Evolutionary conservation across 2,888 invertebrate species (phyloP).

Genomic region (Amphipyra berbera): DNA sequence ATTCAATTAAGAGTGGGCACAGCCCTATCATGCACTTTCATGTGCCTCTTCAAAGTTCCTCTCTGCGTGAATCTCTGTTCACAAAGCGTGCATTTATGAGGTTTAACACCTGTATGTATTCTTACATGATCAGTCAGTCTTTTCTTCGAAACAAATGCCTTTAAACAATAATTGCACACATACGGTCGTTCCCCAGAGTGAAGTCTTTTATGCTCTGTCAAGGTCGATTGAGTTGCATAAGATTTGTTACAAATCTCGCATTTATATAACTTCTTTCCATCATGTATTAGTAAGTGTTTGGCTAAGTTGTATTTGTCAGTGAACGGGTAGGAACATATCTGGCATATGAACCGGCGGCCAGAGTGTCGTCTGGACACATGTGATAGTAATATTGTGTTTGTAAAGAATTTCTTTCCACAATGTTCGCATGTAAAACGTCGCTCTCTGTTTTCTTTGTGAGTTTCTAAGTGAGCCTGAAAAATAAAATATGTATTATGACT

Average conservation of each 20-base stretch:
- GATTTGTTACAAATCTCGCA: constrained; percentile 83
- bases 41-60: constrained; percentile 82
- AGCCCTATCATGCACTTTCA: constrained; percentile 80
- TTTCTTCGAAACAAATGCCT: constrained; percentile 79
- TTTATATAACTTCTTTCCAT: constrained; percentile 78
- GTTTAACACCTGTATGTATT: constrained; percentile 84
- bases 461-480: constrained; percentile 80
- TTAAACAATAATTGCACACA: constrained; percentile 75
- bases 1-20: constrained; percentile 22
- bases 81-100: constrained; percentile 80
- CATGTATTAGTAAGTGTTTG: constrained; percentile 81
- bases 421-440: constrained; percentile 78
- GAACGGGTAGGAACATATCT: constrained; percentile 80
- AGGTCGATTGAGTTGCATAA: constrained; percentile 72
- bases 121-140: constrained; percentile 79
- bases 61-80: constrained; percentile 82
- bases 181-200: constrained; percentile 84
- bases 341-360: constrained; percentile 79
- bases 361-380: constrained; percentile 78
- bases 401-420: constrained; percentile 84
- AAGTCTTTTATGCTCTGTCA: constrained; percentile 81
- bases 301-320: constrained; percentile 81
- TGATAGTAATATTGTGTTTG: constrained; percentile 72
- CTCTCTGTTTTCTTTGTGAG: constrained; percentile 80
- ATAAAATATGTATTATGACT: neutral